Percentiles rank a stretch among this genome's conserved stretches.
These are phyloP conservation scores for Drosophila carrolli DNA, from an alignment of 1,140 invertebrate genomes.

Conservation along the genomic window DNA sequence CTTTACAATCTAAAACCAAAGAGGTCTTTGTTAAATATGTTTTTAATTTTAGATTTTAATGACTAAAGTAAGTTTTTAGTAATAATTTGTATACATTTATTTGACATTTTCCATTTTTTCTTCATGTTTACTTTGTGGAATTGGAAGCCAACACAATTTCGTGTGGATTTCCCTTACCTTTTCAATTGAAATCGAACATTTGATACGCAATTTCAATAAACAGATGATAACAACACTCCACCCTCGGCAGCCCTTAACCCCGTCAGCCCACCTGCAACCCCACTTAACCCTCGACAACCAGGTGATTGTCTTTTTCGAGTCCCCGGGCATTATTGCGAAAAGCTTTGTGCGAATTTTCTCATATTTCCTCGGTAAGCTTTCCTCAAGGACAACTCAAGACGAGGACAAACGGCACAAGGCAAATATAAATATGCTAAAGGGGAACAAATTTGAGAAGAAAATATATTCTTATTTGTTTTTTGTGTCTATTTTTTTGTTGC, in stretches of 20 bases:
- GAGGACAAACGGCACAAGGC: constrained; percentile 35
- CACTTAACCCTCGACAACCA: constrained; percentile 25
- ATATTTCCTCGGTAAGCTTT: constrained; percentile 31
- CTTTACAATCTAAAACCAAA: too few relatives aligned
- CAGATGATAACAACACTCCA: constrained; percentile 53
- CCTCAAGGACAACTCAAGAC: constrained; percentile 28
- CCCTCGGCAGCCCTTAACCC: constrained; percentile 5
- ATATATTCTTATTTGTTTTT: constrained; percentile 39
- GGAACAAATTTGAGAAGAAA: constrained; percentile 6
- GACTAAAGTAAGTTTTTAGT: too few relatives aligned
- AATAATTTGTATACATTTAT: not conserved
- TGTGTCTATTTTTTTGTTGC: not conserved
- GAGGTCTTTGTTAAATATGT: too few relatives aligned
- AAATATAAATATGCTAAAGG: constrained; percentile 42
- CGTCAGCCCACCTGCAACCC: not conserved
- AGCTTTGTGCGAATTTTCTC: constrained; percentile 52
- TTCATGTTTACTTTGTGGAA: constrained; percentile 12
- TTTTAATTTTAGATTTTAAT: too few relatives aligned
- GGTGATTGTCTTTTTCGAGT: constrained; percentile 51
- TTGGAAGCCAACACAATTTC: constrained; percentile 12
- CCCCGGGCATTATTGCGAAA: constrained; percentile 43
- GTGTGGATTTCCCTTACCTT: constrained; percentile 15
- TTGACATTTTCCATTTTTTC: not conserved
- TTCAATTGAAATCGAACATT: constrained; percentile 32
- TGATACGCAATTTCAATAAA: constrained; percentile 53